phyloP scores from a whole-genome alignment of 2,797 vertebrate genomes.

The Microhierax caerulescens region DNA sequence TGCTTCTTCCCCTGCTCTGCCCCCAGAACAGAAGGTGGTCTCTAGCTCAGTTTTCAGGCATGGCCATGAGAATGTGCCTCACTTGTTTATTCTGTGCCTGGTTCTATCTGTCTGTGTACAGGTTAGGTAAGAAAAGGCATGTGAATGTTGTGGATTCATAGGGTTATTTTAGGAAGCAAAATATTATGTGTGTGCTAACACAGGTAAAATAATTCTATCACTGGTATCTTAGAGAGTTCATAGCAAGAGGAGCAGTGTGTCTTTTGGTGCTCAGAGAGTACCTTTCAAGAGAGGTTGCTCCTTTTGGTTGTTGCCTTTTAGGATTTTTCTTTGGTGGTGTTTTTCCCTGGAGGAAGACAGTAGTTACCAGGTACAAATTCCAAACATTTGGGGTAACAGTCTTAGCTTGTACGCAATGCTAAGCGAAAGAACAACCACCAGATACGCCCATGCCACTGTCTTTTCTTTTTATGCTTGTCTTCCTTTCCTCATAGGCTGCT shows the following conservation, averaged over 20 bases:
- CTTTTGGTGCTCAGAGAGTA: background rate
- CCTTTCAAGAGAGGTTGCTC: background rate
- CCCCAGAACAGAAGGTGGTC: background rate
- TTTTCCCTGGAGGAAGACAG: background rate
- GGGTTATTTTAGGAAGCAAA: background rate
- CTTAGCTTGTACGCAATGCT: background rate
- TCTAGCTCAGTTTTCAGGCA: background rate
- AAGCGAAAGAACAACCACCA: background rate
- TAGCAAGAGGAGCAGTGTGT: background rate
- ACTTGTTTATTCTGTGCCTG: background rate
- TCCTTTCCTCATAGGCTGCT: slow-evolving; percentile 22
- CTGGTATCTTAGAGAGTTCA: background rate
- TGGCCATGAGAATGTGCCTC: background rate
- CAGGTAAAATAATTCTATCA: background rate
- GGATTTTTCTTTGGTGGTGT: background rate
- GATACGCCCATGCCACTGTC: background rate
- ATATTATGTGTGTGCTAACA: background rate
- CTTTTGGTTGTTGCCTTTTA: background rate
- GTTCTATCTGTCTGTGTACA: background rate
- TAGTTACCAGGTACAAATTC: background rate
- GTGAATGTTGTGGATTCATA: background rate
- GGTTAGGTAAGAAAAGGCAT: background rate
- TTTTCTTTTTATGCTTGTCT: background rate
- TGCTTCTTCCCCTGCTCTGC: background rate
- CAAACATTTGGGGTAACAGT: background rate